Percentiles rank a stretch among this genome's conserved stretches.
phyloP scores from a whole-genome alignment of 2,797 vertebrate species.

The Lophius americanus region DNA sequence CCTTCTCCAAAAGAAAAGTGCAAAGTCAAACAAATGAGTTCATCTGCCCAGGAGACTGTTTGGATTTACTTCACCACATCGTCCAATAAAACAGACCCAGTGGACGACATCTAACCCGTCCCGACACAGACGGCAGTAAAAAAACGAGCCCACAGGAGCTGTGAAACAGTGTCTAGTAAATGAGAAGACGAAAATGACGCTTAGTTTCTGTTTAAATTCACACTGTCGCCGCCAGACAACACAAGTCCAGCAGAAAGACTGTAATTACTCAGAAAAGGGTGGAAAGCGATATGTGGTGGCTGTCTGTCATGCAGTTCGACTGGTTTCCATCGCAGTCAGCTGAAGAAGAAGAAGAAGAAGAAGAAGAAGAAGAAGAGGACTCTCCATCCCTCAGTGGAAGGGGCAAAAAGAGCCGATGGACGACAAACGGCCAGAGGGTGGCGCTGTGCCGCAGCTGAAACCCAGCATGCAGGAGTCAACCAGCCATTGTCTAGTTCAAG shows the following conservation, averaged over 20 bases:
- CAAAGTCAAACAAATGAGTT: slow-evolving; percentile 15
- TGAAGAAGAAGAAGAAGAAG: slow-evolving; percentile 41
- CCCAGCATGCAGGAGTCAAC: neutral
- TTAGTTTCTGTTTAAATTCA: slow-evolving; percentile 50
- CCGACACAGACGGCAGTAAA: slow-evolving; percentile 59
- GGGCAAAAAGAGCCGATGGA: slow-evolving; percentile 8
- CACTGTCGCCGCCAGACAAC: slow-evolving; percentile 45
- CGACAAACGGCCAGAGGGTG: slow-evolving; percentile 51
- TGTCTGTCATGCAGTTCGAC: slow-evolving; percentile 47
- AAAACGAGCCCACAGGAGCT: slow-evolving; percentile 50
- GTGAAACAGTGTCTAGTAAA: slow-evolving; percentile 59
- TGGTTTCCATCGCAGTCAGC: slow-evolving; percentile 71
- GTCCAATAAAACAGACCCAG: slow-evolving; percentile 53
- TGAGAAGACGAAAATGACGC: slow-evolving; percentile 52
- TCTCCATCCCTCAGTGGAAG: slow-evolving; percentile 29
- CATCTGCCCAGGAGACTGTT: slow-evolving; percentile 26
- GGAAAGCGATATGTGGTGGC: slow-evolving; percentile 69
- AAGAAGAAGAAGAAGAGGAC: slow-evolving; percentile 46
- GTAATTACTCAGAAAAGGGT: slow-evolving; percentile 58
- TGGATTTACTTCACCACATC: slow-evolving; percentile 25
- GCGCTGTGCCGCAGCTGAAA: slow-evolving; percentile 52
- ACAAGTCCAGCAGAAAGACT: slow-evolving; percentile 50
- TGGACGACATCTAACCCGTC: slow-evolving; percentile 47
- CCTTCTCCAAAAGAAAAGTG: neutral
- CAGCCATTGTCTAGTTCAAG: slow-evolving; percentile 13